Evolutionary conservation across 2,888 invertebrate genomes (phyloP), one percentile per base, ranked within the genome.

Genomic region (Philereme transversata): DNA sequence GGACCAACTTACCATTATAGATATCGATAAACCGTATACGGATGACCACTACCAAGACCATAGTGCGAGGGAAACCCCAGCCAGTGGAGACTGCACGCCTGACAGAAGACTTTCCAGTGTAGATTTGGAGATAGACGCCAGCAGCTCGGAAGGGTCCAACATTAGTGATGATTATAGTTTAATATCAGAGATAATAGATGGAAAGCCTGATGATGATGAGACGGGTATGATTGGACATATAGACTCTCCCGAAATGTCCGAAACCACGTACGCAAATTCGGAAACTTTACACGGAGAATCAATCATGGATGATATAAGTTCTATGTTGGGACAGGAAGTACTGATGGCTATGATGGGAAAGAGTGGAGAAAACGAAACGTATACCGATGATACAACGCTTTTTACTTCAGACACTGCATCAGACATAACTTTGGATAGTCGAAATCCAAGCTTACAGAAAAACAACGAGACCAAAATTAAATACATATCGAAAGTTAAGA

Each of bases 161-260:
- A 95, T 95, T 81, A 95, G 95, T 78, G 96, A 95, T 74, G 95
- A 96, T 79, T 95, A 93, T 78, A 96, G 95, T 83, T 93, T 96
- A 71, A 93, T 94, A 56, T 95, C 95, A 4, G 96, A 96, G 79
- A 94, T 95, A 41, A 91, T 94, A 50, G 95, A 94, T 64, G 93
- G 93, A 58, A 91, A 89, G 68, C 86, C 88, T 3, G 85, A 79
- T 4, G 88, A 90, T 5, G 88, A 90, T 60, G 93, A 93, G 53
- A 87, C 87, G 10, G 88, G 88, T 76, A 94, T 94, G 68, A 95
- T 97, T 53, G 95, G 95, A 8, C 97, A 97, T 76, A 97, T 97
- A 56, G 97, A 97, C 79, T 97, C 97, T 0, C 96, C 97, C 0
- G 97, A 97, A 66, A 94, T 95, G 7, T 96, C 97, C 0, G 97